Base-by-base conservation (phyloP, 30 jellyfish, hydroid and myxozoan species). In the Hydractinia echinata region DNA sequence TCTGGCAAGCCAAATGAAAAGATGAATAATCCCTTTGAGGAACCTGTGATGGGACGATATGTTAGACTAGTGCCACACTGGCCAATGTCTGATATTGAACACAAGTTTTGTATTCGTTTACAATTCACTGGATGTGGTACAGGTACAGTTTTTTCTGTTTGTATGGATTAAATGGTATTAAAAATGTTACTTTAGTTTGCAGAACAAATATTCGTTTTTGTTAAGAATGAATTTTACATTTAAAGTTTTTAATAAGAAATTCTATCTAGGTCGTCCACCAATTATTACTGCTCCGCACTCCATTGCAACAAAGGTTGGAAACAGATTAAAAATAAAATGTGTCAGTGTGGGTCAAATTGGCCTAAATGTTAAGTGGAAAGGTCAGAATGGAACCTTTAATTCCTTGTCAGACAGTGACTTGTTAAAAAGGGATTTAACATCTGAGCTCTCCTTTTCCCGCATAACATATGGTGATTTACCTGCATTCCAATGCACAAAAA, bases 11-110 rank as follows among this genome's bases (percentile, higher is more conserved):
- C 54, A n/a, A 52, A 21, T 21, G 30, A 11, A 15, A 64, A 44
- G 50, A 13, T 77, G 10, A 76, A 77, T 18, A 52, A 52, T 54
- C 13, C 13, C 14, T 30, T 77, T 18, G 53, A 60, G 9, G 44
- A 77, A n/a, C 80, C 85, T 21, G 83, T 76, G n/a, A 54, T 77
- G 18, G 85, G 85, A 7, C 85, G 85, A 44, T 77, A 51, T 54
- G 60, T 77, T 76, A 19, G 66, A 44, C 85, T 77, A 19, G 51
- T 51, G 19, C 78, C 85, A 53, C 39, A 21, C 14, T 55, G 44
- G 44, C 21, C 56, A 9, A 49, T 6, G 14, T 4, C 54, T n/a
- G 14, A 19, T 55, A 61, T 13, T 60, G 54, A 15, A 11, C 60
- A 15, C 11, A 54, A 77, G 50, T 44, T 77, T 61, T 77, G 85